Evolutionary conservation across 2,888 invertebrate species (phyloP).

Genomic region (Helobdella robusta): DNA sequence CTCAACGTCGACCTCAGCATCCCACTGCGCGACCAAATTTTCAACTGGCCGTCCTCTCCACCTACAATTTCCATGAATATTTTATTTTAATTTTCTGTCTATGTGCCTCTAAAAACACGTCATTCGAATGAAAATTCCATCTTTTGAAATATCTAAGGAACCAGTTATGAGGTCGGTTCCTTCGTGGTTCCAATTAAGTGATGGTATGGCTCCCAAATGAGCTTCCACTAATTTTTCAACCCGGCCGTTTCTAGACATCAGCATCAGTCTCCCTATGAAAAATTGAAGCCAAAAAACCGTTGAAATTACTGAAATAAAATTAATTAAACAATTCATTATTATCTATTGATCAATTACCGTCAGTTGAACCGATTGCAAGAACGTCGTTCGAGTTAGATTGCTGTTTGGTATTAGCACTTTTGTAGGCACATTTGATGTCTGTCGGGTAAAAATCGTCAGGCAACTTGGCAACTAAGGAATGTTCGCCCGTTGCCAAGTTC

Average conservation of each 20-base stretch:
- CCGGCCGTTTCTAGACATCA: constrained; percentile 76
- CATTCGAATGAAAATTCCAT: too few relatives aligned
- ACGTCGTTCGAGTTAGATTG: constrained; percentile 60
- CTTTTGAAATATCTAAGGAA: constrained; percentile 46
- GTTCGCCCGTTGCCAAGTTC: constrained; percentile 70
- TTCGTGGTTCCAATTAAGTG: constrained; percentile 86
- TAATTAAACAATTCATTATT: background rate
- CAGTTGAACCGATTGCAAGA: constrained; percentile 73
- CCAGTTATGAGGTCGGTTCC: constrained; percentile 86
- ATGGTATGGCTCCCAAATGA: constrained; percentile 75
- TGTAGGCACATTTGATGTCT: constrained; percentile 77
- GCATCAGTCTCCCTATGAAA: constrained; percentile 66
- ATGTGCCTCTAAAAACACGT: too few relatives aligned
- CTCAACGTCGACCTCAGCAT: constrained; percentile 75
- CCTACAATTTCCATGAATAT: too few relatives aligned
- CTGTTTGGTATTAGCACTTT: constrained; percentile 50
- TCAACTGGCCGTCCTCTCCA: constrained; percentile 90
- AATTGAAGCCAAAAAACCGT: constrained; percentile 11
- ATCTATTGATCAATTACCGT: constrained; percentile 58
- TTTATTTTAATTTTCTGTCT: too few relatives aligned
- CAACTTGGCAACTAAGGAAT: constrained; percentile 61
- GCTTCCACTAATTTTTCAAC: constrained; percentile 86
- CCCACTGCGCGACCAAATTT: constrained; percentile 93
- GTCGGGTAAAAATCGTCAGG: constrained; percentile 76
- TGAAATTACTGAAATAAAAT: background rate